These are phyloP conservation scores for Epinephelus cyanopodus DNA, from an alignment of 2,113 vertebrate genomes.

Conservation along the genomic window DNA sequence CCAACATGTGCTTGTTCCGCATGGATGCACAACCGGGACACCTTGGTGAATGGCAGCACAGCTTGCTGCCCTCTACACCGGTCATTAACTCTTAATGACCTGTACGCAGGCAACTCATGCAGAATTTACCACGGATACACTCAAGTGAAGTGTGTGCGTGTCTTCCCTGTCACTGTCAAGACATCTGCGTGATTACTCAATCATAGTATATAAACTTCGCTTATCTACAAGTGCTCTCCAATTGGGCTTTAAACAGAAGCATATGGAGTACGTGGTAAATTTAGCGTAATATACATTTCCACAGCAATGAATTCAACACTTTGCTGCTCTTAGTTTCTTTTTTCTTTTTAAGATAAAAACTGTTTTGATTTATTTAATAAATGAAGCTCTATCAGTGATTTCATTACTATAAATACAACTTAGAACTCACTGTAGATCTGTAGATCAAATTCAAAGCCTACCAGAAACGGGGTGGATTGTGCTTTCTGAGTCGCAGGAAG, in stretches of 20 bases:
- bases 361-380: not conserved
- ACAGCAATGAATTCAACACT: not conserved
- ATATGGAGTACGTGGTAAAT: not conserved
- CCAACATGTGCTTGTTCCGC: slow-evolving; percentile 68
- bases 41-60: slow-evolving; percentile 56
- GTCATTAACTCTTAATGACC: slow-evolving; percentile 73
- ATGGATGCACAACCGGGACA: slow-evolving; percentile 51
- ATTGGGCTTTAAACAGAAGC: not conserved
- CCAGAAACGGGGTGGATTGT: not conserved
- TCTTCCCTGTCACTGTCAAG: slow-evolving; percentile 10
- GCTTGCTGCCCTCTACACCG: slow-evolving; percentile 33
- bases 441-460: not conserved
- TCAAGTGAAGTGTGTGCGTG: slow-evolving; percentile 3
- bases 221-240: slow-evolving; percentile 18
- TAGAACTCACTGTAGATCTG: not conserved
- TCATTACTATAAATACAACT: no score
- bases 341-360: not conserved
- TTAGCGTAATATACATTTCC: slow-evolving; percentile 20
- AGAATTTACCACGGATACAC: slow-evolving; percentile 37
- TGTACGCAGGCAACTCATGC: slow-evolving; percentile 42
- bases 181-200: slow-evolving; percentile 32
- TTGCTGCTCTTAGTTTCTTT: not conserved
- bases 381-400: not conserved
- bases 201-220: not conserved
- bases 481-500: not conserved